Evolutionary conservation across 1,140 invertebrate species (phyloP).

Genomic region (Lasioglossum albipes): DNA sequence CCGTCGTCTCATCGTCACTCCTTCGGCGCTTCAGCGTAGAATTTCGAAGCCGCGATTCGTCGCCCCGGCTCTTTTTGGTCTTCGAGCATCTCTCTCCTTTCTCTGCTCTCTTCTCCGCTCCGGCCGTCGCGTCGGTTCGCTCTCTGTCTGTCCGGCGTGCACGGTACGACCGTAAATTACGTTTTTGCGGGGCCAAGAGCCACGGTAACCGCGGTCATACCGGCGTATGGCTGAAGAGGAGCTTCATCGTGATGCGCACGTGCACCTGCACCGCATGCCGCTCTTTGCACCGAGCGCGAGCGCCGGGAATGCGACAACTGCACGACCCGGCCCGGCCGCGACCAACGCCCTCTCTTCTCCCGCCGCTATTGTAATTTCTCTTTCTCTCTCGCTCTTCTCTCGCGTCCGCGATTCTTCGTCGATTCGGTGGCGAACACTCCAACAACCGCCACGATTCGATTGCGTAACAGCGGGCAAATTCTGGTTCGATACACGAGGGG

Average conservation of each 20-base stretch:
- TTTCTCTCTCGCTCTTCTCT: constrained; percentile 5
- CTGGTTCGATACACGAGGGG: too few species aligned
- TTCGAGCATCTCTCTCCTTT: neutral
- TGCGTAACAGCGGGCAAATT: too few species aligned
- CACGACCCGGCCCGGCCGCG: neutral
- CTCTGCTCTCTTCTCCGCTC: neutral
- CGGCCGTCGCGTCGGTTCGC: neutral
- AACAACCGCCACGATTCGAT: too few species aligned
- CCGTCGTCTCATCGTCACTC: neutral
- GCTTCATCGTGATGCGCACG: constrained; percentile 49
- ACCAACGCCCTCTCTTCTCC: constrained; percentile 48
- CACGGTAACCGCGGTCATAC: constrained; percentile 41
- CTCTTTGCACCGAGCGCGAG: constrained; percentile 15
- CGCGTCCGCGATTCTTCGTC: neutral
- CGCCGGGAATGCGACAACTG: constrained; percentile 47
- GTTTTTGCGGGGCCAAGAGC: constrained; percentile 65
- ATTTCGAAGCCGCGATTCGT: constrained; percentile 34
- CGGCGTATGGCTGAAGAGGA: constrained; percentile 21
- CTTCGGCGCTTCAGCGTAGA: constrained; percentile 26
- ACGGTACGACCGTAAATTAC: constrained; percentile 71
- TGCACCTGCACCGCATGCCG: constrained; percentile 37
- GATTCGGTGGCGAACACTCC: too few species aligned
- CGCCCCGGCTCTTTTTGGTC: neutral
- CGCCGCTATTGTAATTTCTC: neutral
- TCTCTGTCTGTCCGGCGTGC: constrained; percentile 11